Base-by-base conservation (phyloP, 2,888 invertebrate genomes). In the Clostera curtula region DNA sequence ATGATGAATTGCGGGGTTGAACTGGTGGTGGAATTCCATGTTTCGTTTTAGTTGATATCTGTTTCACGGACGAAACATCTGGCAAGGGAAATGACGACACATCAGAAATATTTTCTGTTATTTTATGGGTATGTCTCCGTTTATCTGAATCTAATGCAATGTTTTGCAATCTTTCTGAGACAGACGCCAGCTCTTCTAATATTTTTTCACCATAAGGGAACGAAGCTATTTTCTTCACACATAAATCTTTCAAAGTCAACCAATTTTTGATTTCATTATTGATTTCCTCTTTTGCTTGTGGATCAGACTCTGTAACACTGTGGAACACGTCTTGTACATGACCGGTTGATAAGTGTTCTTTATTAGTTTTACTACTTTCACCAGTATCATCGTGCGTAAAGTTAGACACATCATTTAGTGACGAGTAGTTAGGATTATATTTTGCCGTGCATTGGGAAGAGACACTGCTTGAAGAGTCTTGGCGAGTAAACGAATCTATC, bases 391-490 rank as follows among this genome's bases (percentile, higher is more conserved):
- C 85, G 53, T 85, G 83, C 61, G 85, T 54, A 43, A 87, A 69
- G 47, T 86, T 86, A 50, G 84, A 75, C 25, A 89, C 80, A 57
- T 90, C 89, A 48, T 83, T 85, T 24, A 87, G 70, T 41, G 89
- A 89, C 25, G 88, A 86, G 53, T 71, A 76, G 33, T 74, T 74
- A 17, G 88, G 87, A 49, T 88, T 88, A 56, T 89, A 90, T 59
- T 89, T 89, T 34, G 89, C 89, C 14, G 92, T 92, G 61, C 89
- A 90, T 48, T 89, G 87, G 34, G 90, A 90, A 30, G 90, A 85
- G 47, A 87, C 82, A 52, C 88, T 88, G 54, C 87, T 86, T 27
- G 85, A 79, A 21, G 88, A 88, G 58, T 88, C 86, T 64, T 86
- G 87, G 27, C 88, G 86, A 23, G 65, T 56, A 36, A 74, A 66